A percentile compares a stretch with the other conserved stretches of the same genome.
These are phyloP conservation scores for Bombylius discolor DNA, from an alignment of 2,888 invertebrate species.

Conservation along the genomic window DNA sequence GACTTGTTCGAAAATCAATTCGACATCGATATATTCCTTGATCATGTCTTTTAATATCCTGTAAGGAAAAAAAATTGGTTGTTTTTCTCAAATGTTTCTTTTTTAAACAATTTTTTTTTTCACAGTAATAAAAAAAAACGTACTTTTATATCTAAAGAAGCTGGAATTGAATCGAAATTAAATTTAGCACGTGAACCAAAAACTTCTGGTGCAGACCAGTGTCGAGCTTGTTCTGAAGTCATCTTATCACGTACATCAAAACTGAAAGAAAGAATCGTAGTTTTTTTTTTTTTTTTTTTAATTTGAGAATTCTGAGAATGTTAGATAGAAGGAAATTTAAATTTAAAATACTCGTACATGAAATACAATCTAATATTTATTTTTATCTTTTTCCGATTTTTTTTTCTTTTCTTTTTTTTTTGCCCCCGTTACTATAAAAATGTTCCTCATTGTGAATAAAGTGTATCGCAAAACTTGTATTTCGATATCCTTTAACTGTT, in stretches of 20 bases:
- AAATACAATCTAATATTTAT: too few species aligned
- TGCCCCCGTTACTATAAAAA: too few species aligned
- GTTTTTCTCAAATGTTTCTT: neutral
- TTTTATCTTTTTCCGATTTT: too few species aligned
- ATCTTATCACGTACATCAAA: conserved; percentile 78
- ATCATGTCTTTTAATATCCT: conserved; percentile 73
- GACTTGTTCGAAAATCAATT: conserved; percentile 80
- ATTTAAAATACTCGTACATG: too few species aligned
- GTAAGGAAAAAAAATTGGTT: conserved; percentile 20
- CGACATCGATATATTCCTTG: conserved; percentile 83
- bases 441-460: too few species aligned
- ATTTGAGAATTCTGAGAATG: too few species aligned
- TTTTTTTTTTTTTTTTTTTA: neutral
- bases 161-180: conserved; percentile 62
- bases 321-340: too few species aligned
- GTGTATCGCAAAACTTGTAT: too few species aligned
- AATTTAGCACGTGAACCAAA: conserved; percentile 81
- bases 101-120: neutral
- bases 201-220: conserved; percentile 74
- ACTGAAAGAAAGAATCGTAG: conserved; percentile 39
- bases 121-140: conserved; percentile 9
- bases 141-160: conserved; percentile 59
- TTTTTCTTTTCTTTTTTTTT: too few species aligned
- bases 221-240: conserved; percentile 56
- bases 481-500: too few species aligned